Conservation (phyloP, 2,888 invertebrate genomes). For the Dynastes tityus region DNA sequence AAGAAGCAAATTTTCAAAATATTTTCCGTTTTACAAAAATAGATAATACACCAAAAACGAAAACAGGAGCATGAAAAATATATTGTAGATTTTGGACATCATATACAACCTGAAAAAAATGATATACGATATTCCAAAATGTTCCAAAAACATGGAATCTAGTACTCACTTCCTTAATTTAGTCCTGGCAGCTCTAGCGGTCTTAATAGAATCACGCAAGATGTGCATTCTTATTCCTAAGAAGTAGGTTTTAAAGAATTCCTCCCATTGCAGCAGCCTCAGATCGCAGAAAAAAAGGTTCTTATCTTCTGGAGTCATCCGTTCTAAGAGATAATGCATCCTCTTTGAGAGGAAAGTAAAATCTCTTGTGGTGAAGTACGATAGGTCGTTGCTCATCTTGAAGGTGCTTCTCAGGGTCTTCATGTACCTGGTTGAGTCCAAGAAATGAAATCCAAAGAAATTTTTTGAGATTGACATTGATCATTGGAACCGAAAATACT, state of each 20-base stretch:
- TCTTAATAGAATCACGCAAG: constrained; percentile 84
- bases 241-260: constrained; percentile 79
- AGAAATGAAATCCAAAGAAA: too few species aligned
- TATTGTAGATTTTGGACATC: constrained; percentile 18
- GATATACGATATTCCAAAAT: background rate
- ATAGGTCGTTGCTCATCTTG: constrained; percentile 79
- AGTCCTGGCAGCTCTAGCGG: constrained; percentile 67
- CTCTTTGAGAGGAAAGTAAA: constrained; percentile 77
- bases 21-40: background rate
- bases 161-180: constrained; percentile 23
- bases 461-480: background rate
- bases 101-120: constrained; percentile 9
- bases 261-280: constrained; percentile 81
- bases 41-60: background rate
- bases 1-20: too few species aligned
- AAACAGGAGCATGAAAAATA: background rate
- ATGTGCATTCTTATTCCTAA: constrained; percentile 83
- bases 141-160: background rate
- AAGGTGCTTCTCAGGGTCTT: constrained; percentile 84
- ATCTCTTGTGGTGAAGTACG: constrained; percentile 81
- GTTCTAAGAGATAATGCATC: constrained; percentile 71
- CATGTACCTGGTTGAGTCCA: constrained; percentile 75
- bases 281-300: constrained; percentile 82
- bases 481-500: constrained; percentile 58
- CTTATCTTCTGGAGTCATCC: constrained; percentile 73